phyloP scores from a whole-genome alignment of 2,113 vertebrate species.

The Protomyctophum bolini region DNA sequence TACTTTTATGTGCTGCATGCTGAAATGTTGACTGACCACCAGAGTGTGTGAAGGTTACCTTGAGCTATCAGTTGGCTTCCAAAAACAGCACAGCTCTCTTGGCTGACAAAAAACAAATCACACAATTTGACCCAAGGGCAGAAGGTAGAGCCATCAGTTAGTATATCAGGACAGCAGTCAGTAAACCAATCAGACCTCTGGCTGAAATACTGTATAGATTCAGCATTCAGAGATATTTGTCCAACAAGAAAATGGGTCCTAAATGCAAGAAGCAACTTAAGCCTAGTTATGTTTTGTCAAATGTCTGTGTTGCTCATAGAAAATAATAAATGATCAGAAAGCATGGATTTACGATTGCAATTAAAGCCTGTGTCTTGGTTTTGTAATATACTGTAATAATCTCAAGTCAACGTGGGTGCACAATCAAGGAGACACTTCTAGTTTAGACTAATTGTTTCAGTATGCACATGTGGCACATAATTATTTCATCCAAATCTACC shows the following conservation, averaged over 20 bases:
- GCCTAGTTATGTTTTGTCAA: too few species aligned
- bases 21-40: conserved; percentile 44
- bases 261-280: conserved; percentile 50
- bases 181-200: conserved; percentile 52
- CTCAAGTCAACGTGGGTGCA: too few species aligned
- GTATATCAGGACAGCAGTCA: conserved; percentile 52
- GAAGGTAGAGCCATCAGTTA: conserved; percentile 55
- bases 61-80: conserved; percentile 57
- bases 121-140: conserved; percentile 69
- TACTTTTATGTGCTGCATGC: conserved; percentile 26
- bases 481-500: too few species aligned
- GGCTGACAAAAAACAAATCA: conserved; percentile 67
- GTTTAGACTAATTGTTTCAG: too few species aligned
- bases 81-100: conserved; percentile 53
- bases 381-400: too few species aligned
- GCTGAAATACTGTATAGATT: conserved; percentile 41
- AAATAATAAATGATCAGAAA: too few species aligned
- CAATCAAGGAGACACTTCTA: too few species aligned
- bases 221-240: conserved; percentile 56
- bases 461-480: too few species aligned
- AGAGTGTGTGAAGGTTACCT: conserved; percentile 56
- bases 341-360: conserved; percentile 13
- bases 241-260: conserved; percentile 54
- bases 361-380: too few species aligned
- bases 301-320: too few species aligned